A percentile compares a stretch with the other conserved stretches of the same genome.
Evolutionary conservation across 2,888 invertebrate genomes (phyloP).

Genomic region (Trichogramma evanescens): DNA sequence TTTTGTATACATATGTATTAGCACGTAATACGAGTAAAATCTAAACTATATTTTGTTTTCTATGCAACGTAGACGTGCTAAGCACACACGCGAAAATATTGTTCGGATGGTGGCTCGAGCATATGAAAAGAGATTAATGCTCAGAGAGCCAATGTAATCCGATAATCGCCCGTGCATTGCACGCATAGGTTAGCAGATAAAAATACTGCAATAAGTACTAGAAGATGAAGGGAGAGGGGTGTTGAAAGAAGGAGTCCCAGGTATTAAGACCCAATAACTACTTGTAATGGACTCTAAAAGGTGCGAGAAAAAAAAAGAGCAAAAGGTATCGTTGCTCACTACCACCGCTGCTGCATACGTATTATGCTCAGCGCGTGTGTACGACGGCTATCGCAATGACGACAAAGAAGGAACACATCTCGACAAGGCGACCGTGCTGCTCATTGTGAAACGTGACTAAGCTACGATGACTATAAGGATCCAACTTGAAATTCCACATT

Average conservation of each 20-base stretch:
- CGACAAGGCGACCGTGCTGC: slow-evolving; percentile 18
- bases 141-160: slow-evolving; percentile 29
- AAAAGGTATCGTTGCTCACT: not conserved
- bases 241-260: not conserved
- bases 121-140: not conserved
- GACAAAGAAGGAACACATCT: slow-evolving; percentile 2
- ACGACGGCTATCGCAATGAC: not conserved
- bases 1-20: no score
- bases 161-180: slow-evolving; percentile 33
- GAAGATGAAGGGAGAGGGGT: no score
- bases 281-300: slow-evolving; percentile 34
- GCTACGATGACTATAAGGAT: slow-evolving; percentile 15
- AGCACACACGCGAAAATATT: no score
- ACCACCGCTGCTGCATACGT: no score
- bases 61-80: no score
- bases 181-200: not conserved
- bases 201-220: no score
- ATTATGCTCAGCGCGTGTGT: no score
- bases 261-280: slow-evolving; percentile 42
- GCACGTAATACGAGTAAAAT: no score
- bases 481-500: slow-evolving; percentile 23
- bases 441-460: slow-evolving; percentile 42
- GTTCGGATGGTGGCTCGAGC: no score
- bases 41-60: no score
- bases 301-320: slow-evolving; percentile 14